Conservation (phyloP, 2,113 vertebrate species). For the Charina bottae region DNA sequence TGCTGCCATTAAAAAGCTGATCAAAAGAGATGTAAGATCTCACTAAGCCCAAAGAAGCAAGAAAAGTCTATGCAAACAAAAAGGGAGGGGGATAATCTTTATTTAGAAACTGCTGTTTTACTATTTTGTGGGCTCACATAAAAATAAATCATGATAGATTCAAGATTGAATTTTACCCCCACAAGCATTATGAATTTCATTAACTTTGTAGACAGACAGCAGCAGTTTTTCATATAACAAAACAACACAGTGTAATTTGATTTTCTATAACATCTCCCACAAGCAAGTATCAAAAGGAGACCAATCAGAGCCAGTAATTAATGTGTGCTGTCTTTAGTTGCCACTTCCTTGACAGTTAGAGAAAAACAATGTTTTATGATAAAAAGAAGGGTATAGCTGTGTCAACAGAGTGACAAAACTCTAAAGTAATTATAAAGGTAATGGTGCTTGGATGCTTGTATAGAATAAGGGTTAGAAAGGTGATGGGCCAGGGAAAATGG, state of each 20-base stretch:
- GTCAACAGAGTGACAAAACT: constrained; percentile 10
- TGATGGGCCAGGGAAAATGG: not conserved
- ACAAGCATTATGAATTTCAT: not conserved
- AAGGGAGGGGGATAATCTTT: not conserved
- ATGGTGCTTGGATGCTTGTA: constrained; percentile 6
- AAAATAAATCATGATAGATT: not conserved
- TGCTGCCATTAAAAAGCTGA: not conserved
- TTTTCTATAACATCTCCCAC: constrained; percentile 22
- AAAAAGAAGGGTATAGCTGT: not conserved
- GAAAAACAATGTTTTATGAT: constrained; percentile 15
- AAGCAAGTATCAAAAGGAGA: not conserved
- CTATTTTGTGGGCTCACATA: not conserved
- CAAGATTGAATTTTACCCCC: constrained; percentile 4
- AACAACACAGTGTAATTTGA: not conserved
- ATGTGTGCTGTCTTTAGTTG: not conserved
- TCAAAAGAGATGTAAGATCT: not conserved
- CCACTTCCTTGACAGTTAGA: not conserved
- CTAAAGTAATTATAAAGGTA: not conserved
- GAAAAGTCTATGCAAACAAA: not conserved
- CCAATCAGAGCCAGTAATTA: constrained; percentile 1
- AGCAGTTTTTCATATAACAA: not conserved
- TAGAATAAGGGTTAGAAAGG: not conserved
- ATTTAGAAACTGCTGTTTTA: too few relatives aligned
- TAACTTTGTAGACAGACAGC: not conserved
- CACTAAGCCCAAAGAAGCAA: not conserved